Percentiles rank a stretch among this genome's conserved stretches.
phyloP scores from a whole-genome alignment of 2,888 invertebrate species.

The Amaurobius ferox region DNA sequence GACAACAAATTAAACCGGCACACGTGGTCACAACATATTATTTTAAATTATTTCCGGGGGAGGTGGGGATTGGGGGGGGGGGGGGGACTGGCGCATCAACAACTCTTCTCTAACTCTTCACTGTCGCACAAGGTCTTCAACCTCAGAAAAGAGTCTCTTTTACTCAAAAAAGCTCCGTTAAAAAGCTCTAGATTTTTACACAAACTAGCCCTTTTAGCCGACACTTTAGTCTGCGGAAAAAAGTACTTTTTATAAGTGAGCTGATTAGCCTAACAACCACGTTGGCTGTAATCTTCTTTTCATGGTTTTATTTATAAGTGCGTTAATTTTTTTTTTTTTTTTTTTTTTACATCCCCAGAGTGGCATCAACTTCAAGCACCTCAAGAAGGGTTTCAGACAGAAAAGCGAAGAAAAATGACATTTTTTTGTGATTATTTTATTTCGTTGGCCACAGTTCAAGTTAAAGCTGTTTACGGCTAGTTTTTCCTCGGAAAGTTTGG shows the following conservation, averaged over 20 bases:
- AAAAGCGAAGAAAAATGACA: slow-evolving; percentile 39
- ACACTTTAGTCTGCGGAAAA: slow-evolving; percentile 11
- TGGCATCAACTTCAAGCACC: slow-evolving; percentile 32
- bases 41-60: no score
- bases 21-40: no score
- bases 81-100: neutral
- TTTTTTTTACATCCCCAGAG: neutral
- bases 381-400: slow-evolving; percentile 32
- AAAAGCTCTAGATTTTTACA: slow-evolving; percentile 27
- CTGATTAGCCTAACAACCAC: slow-evolving; percentile 53
- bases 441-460: slow-evolving; percentile 28
- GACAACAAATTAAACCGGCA: no score
- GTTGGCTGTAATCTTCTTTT: neutral
- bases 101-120: neutral
- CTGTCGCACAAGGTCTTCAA: slow-evolving; percentile 40
- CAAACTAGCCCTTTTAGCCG: slow-evolving; percentile 36
- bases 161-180: neutral
- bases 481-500: no score
- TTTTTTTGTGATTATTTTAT: slow-evolving; percentile 24
- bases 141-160: slow-evolving; percentile 29
- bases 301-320: slow-evolving; percentile 49
- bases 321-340: neutral
- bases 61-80: no score
- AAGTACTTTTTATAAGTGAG: slow-evolving; percentile 30
- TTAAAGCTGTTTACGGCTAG: slow-evolving; percentile 22